phyloP scores from a whole-genome alignment of 2,113 vertebrate species.

The Nesogale talazaci region DNA sequence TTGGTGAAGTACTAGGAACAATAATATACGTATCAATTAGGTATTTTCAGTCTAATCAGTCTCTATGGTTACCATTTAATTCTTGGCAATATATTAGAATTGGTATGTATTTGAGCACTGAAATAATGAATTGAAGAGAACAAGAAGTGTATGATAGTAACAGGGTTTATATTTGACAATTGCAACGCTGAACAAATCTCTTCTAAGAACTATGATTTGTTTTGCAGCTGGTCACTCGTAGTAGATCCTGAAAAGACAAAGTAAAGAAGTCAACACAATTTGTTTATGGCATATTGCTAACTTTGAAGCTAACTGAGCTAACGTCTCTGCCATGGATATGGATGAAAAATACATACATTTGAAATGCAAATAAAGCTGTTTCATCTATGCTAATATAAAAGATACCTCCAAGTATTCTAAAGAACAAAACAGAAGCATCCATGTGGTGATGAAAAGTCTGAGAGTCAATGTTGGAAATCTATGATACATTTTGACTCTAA shows the following conservation, averaged over 20 bases:
- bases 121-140: slow-evolving; percentile 83
- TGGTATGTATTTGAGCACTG: slow-evolving; percentile 83
- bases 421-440: background rate
- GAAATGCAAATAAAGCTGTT: slow-evolving; percentile 33
- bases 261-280: slow-evolving; percentile 59
- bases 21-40: slow-evolving; percentile 82
- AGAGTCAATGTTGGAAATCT: background rate
- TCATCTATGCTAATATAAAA: slow-evolving; percentile 29
- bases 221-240: slow-evolving; percentile 83
- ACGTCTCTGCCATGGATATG: background rate
- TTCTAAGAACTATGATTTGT: slow-evolving; percentile 85
- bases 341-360: slow-evolving; percentile 16
- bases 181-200: slow-evolving; percentile 83
- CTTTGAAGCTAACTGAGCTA: background rate
- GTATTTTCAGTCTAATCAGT: slow-evolving; percentile 82
- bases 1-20: slow-evolving; percentile 83
- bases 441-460: background rate
- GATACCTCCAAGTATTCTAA: slow-evolving; percentile 28
- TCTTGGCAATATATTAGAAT: slow-evolving; percentile 87
- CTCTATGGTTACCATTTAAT: slow-evolving; percentile 82
- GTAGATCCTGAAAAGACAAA: slow-evolving; percentile 83
- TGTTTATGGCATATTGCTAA: background rate
- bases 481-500: slow-evolving; percentile 3
- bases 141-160: slow-evolving; percentile 82
- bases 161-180: slow-evolving; percentile 81